Percentiles rank a stretch among this genome's conserved stretches.
Evolutionary conservation across 2,797 vertebrate genomes (phyloP).

Genomic region (Rhincodon typus): DNA sequence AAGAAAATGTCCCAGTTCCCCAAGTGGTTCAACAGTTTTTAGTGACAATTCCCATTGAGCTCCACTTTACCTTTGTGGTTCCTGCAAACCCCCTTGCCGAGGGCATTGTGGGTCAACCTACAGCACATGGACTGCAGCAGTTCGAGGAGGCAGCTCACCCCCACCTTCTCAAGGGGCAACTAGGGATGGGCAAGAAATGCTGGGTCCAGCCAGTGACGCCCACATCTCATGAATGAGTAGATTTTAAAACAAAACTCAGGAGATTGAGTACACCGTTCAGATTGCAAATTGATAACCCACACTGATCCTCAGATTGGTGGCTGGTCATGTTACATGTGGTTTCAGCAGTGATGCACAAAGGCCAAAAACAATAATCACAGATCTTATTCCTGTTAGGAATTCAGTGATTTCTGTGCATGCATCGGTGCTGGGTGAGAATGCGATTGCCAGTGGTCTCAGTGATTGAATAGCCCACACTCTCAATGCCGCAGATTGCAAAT

Average conservation of each 20-base stretch:
- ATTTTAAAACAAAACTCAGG: not conserved
- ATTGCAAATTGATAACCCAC: not conserved
- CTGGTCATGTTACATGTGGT: not conserved
- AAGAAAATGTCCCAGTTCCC: not conserved
- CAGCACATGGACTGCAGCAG: too few species aligned
- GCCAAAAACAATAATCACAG: not conserved
- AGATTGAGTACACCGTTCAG: too few species aligned
- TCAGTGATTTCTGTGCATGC: not conserved
- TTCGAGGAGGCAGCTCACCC: too few species aligned
- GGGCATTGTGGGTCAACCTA: too few species aligned
- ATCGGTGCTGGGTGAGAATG: not conserved
- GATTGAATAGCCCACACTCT: not conserved
- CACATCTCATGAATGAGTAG: too few species aligned
- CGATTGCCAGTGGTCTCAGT: not conserved
- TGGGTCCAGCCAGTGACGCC: too few species aligned
- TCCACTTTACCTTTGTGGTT: not conserved
- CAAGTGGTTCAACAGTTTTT: not conserved
- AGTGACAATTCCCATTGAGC: not conserved
- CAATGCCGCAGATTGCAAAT: not conserved
- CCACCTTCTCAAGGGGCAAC: too few species aligned
- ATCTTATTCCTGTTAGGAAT: not conserved
- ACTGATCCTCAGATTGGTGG: not conserved
- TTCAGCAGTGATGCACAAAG: too few species aligned
- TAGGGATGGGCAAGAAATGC: too few species aligned
- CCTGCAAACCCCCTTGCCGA: not conserved